Evolutionary conservation across 2,113 vertebrate genomes (phyloP).

Genomic region (Cheilinus undulatus): DNA sequence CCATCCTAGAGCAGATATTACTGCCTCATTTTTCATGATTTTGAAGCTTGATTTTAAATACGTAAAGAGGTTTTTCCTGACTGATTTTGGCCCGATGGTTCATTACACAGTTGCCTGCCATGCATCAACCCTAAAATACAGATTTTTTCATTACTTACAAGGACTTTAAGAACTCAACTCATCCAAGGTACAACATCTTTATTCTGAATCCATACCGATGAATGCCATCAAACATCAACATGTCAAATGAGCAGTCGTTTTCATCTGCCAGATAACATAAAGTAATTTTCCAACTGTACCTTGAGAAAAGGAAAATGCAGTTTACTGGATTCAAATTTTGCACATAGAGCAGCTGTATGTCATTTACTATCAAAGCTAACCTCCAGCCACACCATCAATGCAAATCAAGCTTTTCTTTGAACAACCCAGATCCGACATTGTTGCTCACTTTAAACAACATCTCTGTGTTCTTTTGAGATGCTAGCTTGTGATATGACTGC

Average conservation of each 20-base stretch:
- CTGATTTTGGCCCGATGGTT: no score
- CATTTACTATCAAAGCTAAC: slow-evolving; percentile 21
- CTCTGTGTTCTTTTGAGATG: slow-evolving; percentile 31
- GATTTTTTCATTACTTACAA: no score
- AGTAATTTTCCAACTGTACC: slow-evolving; percentile 12
- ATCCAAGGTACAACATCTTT: not conserved
- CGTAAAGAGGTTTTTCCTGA: no score
- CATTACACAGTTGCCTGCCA: no score
- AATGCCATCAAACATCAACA: not conserved
- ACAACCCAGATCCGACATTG: slow-evolving; percentile 23
- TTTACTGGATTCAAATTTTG: slow-evolving; percentile 6
- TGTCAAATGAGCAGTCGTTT: slow-evolving; percentile 18
- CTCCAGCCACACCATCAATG: slow-evolving; percentile 31
- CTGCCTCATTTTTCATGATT: no score
- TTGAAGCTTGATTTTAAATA: no score
- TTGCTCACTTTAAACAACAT: not conserved
- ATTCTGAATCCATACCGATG: not conserved
- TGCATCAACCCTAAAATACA: no score
- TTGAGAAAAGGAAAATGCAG: slow-evolving; percentile 4
- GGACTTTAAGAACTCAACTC: no score
- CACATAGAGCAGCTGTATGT: slow-evolving; percentile 11
- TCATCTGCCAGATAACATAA: slow-evolving; percentile 21
- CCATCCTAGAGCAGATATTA: no score
- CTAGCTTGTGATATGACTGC: slow-evolving; percentile 32
- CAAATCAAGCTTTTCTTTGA: slow-evolving; percentile 42